Evolutionary conservation across 2,888 invertebrate species (phyloP).

Genomic region (Stenodema calcarata): DNA sequence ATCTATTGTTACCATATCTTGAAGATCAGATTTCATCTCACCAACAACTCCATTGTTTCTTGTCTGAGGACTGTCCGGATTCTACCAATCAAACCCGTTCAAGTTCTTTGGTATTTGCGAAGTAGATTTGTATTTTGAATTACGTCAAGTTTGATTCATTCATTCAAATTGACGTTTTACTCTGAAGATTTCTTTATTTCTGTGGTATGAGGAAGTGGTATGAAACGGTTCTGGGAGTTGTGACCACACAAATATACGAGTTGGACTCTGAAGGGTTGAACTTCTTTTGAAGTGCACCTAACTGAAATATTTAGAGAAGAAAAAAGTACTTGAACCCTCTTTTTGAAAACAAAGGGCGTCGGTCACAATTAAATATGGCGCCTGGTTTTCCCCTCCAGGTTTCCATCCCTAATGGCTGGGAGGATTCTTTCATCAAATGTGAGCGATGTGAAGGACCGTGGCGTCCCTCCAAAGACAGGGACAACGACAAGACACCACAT

Average conservation of each 20-base stretch:
- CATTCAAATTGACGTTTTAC: too few relatives aligned
- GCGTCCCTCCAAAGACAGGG: neutral
- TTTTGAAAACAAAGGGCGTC: neutral
- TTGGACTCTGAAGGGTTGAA: neutral
- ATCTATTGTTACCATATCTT: too few relatives aligned
- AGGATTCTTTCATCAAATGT: slow-evolving; percentile 16
- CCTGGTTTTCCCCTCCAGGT: neutral
- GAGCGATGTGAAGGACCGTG: neutral
- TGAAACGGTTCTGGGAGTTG: too few relatives aligned
- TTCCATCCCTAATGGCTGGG: slow-evolving; percentile 20
- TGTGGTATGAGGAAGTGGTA: too few relatives aligned
- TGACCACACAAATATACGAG: neutral
- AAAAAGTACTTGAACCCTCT: neutral
- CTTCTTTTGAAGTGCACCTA: neutral
- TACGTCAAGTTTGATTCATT: too few relatives aligned
- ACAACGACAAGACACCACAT: neutral
- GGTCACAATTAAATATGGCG: slow-evolving; percentile 16
- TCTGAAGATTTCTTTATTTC: too few relatives aligned
- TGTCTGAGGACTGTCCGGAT: too few relatives aligned
- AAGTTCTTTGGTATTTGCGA: too few relatives aligned
- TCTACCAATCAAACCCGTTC: too few relatives aligned
- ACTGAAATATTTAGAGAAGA: neutral
- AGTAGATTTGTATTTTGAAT: too few relatives aligned
- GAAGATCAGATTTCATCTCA: too few relatives aligned
- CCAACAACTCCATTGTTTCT: too few relatives aligned